phyloP scores from a whole-genome alignment of 1,140 invertebrate species.

The Zaprionus capensis region DNA sequence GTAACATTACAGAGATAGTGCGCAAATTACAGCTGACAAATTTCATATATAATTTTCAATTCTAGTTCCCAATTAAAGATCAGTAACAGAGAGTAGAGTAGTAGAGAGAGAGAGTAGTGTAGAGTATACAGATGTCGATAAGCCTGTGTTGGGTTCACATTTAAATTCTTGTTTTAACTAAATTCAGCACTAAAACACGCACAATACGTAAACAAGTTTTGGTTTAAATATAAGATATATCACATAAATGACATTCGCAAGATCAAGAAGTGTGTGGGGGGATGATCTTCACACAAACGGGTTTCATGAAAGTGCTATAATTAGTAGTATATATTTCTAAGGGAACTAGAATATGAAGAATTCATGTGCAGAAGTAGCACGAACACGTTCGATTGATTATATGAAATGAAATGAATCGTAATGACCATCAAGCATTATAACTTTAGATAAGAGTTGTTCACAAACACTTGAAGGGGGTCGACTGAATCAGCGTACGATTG shows the following conservation, averaged over 20 bases:
- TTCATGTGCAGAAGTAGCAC: background rate
- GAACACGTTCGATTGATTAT: background rate
- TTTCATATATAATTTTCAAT: background rate
- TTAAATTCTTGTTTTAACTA: slow-evolving; percentile 27
- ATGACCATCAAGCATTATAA: background rate
- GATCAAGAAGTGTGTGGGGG: slow-evolving; percentile 17
- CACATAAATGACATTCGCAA: slow-evolving; percentile 31
- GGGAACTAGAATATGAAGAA: background rate
- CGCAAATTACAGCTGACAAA: background rate
- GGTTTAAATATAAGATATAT: slow-evolving; percentile 8
- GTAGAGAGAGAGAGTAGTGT: background rate
- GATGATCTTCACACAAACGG: background rate
- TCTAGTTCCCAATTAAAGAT: background rate
- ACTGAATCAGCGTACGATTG: background rate
- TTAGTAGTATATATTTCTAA: slow-evolving; percentile 2
- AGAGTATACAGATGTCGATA: slow-evolving; percentile 15
- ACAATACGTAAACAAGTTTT: slow-evolving; percentile 34
- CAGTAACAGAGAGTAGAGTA: background rate
- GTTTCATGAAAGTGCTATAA: slow-evolving; percentile 11
- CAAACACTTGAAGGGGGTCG: slow-evolving; percentile 7
- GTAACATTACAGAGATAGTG: background rate
- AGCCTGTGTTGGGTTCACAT: background rate
- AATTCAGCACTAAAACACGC: slow-evolving; percentile 22
- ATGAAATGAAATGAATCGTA: slow-evolving; percentile 4
- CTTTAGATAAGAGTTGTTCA: background rate